Conservation (phyloP, 2,888 invertebrate genomes). For the Marronus borbonicus region DNA sequence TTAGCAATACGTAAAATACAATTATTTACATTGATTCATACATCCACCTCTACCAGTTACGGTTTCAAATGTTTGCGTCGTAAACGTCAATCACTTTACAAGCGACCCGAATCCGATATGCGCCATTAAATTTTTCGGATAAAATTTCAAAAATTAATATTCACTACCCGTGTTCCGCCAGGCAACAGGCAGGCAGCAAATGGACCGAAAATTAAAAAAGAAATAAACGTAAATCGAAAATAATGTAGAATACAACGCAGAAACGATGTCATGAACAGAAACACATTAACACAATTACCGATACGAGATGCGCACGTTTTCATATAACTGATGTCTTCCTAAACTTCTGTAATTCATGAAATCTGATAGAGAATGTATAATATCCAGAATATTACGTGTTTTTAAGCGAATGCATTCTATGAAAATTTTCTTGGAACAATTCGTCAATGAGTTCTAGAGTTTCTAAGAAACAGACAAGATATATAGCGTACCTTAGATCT, state of each 20-base stretch:
- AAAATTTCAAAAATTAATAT: slow-evolving; percentile 19
- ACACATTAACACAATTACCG: no score
- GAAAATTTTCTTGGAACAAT: no score
- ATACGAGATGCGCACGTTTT: no score
- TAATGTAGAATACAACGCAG: neutral
- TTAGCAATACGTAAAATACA: neutral
- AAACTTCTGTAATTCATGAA: no score
- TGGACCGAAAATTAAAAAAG: slow-evolving; percentile 13
- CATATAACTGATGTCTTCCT: no score
- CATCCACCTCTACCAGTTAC: neutral
- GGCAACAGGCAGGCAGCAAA: neutral
- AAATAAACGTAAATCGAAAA: neutral
- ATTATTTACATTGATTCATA: neutral
- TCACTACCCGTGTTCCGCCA: neutral
- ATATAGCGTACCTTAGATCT: no score
- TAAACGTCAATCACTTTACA: neutral
- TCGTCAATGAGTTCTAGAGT: no score
- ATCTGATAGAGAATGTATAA: no score
- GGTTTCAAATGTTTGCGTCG: neutral
- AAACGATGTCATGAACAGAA: no score
- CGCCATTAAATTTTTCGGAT: slow-evolving; percentile 17
- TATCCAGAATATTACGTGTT: no score
- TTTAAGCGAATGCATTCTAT: neutral
- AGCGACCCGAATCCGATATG: slow-evolving; percentile 5
- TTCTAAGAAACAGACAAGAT: no score